Percentiles rank a stretch among this genome's conserved stretches.
Evolutionary conservation across 2,113 vertebrate genomes (phyloP).

Genomic region (Noctilio leporinus): DNA sequence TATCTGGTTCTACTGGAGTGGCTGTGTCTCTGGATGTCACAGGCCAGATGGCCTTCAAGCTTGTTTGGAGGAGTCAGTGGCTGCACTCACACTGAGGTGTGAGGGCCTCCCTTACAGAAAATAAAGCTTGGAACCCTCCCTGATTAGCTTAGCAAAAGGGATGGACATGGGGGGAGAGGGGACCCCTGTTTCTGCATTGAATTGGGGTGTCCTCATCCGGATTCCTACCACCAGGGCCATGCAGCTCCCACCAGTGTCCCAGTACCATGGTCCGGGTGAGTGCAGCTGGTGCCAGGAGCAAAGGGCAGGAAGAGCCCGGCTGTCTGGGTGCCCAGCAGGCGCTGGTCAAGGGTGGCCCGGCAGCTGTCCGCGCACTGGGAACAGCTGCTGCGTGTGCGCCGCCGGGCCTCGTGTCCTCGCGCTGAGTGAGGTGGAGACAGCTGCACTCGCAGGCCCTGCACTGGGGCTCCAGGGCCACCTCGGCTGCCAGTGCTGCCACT

Average conservation of each 20-base stretch:
- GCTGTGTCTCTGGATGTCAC: neutral
- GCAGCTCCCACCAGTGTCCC: neutral
- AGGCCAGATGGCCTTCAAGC: neutral
- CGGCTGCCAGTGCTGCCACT: neutral
- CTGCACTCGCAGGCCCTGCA: conserved; percentile 11
- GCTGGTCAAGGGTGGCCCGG: conserved; percentile 31
- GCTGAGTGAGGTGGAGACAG: neutral
- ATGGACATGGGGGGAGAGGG: neutral
- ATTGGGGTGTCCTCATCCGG: neutral
- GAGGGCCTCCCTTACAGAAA: neutral
- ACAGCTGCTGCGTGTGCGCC: conserved; percentile 56
- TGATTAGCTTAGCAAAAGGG: neutral
- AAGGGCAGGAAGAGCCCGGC: neutral
- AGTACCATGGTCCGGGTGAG: neutral
- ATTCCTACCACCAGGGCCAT: neutral
- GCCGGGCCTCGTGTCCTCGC: neutral
- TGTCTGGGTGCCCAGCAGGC: neutral
- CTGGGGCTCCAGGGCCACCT: conserved; percentile 26
- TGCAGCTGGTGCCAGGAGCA: neutral
- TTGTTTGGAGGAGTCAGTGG: neutral
- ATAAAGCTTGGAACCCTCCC: neutral
- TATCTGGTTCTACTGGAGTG: neutral
- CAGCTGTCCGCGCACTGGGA: conserved; percentile 55
- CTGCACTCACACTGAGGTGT: too few relatives aligned
- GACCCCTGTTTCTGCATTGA: neutral